Evolutionary conservation across 2,797 vertebrate genomes (phyloP).

Genomic region (Cercopithecus neglectus): DNA sequence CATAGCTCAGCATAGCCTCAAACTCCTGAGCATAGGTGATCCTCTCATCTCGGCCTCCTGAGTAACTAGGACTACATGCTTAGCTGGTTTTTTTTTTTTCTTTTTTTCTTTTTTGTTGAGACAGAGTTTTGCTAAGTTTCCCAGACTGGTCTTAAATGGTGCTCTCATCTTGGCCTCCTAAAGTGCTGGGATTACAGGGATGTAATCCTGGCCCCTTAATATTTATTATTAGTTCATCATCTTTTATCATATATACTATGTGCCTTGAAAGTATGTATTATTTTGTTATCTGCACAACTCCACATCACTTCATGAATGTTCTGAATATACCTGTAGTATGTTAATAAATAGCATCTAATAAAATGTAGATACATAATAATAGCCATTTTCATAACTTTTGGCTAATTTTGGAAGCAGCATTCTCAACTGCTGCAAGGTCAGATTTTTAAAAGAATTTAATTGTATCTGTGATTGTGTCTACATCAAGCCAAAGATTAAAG

Average conservation of each 20-base stretch:
- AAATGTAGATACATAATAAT: background rate
- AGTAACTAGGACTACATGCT: background rate
- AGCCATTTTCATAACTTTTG: background rate
- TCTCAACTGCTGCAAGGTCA: background rate
- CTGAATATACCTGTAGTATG: background rate
- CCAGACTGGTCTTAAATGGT: background rate
- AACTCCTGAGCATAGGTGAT: background rate
- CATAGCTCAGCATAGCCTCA: background rate
- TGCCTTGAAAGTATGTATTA: background rate
- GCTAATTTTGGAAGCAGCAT: conserved; percentile 6
- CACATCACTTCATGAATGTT: background rate
- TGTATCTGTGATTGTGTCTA: background rate
- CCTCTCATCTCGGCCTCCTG: background rate
- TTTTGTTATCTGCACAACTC: background rate
- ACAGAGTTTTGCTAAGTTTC: background rate
- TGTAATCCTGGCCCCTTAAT: background rate
- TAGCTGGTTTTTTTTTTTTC: background rate
- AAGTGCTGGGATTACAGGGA: background rate
- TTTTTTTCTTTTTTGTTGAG: background rate
- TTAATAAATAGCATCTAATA: background rate
- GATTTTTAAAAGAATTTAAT: background rate
- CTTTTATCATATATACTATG: background rate
- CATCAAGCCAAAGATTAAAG: background rate
- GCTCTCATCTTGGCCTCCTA: background rate
- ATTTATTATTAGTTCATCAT: background rate